These are phyloP conservation scores for Raja brachyura DNA, from an alignment of 2,113 vertebrate genomes.

Conservation along the genomic window DNA sequence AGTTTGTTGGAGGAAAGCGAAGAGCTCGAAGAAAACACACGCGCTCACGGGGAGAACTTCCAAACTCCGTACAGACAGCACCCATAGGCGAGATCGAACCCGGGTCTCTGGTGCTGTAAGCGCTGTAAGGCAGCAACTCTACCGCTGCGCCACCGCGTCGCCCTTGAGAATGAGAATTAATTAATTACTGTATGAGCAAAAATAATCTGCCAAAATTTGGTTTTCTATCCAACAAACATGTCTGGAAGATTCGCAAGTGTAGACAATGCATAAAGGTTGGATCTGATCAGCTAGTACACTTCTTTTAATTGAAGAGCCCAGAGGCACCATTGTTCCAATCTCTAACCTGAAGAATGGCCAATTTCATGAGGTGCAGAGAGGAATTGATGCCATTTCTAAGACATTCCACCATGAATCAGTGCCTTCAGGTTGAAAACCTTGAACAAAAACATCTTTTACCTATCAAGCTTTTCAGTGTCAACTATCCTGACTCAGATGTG, in stretches of 20 bases:
- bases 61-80: no score
- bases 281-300: neutral
- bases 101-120: no score
- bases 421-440: neutral
- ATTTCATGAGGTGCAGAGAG: neutral
- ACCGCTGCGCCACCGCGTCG: no score
- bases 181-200: neutral
- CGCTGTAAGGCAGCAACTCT: no score
- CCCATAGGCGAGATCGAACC: no score
- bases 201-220: neutral
- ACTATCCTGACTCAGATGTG: neutral
- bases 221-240: neutral
- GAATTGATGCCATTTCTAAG: neutral
- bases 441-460: neutral
- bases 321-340: neutral
- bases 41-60: no score
- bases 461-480: neutral
- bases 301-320: neutral
- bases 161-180: neutral
- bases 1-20: no score
- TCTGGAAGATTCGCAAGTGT: neutral
- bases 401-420: slow-evolving; percentile 27
- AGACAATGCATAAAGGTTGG: neutral
- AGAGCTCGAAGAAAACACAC: no score
- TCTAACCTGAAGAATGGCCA: neutral